Evolutionary conservation across 2,888 invertebrate species (phyloP), one percentile per base, ranked within the genome.

Genomic region (Apoda limacodes): DNA sequence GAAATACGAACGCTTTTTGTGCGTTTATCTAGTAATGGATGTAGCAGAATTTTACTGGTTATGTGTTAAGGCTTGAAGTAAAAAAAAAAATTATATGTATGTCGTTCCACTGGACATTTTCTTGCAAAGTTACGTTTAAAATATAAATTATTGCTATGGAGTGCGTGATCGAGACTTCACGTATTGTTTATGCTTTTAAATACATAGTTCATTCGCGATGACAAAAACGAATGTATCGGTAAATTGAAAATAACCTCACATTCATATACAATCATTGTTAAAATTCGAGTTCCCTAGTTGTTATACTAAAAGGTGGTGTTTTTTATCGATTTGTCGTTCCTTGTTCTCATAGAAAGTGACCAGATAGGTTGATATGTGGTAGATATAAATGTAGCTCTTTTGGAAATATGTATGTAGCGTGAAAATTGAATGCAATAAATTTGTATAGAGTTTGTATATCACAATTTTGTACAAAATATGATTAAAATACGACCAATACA

Each of bases 351-450:
- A n/a, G 50, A 57, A 57, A 54, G 54, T 40, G 46, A 36, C 41
- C 40, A 43, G 42, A 43, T 47, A 37, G 32, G 39, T 55, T 51
- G 48, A 46, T 48, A 55, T 43, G 54, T 53, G 51, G 45, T 55
- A 45, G 43, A 48, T 56, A 55, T 52, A 46, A 40, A 50, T 60
- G 65, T 59, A 60, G 58, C 54, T 46, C 69, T n/a, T n/a, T n/a
- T 75, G 76, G 75, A 53, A 62, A 57, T 67, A 69, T 64, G 61
- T 61, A 60, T 57, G 65, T 76, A 75, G 72, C 50, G 48, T 57
- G 70, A 65, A 70, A 65, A 60, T 65, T 58, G 74, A 67, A 76
- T 60, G 75, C 74, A 71, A 74, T 74, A 70, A 65, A 55, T 55
- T 55, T 52, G 47, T 58, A 6, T 58, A 60, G 55, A 63, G 52